Evolutionary conservation across 2,888 invertebrate species (phyloP), one percentile per base, ranked within the genome.

Genomic region (Thecophora atra): DNA sequence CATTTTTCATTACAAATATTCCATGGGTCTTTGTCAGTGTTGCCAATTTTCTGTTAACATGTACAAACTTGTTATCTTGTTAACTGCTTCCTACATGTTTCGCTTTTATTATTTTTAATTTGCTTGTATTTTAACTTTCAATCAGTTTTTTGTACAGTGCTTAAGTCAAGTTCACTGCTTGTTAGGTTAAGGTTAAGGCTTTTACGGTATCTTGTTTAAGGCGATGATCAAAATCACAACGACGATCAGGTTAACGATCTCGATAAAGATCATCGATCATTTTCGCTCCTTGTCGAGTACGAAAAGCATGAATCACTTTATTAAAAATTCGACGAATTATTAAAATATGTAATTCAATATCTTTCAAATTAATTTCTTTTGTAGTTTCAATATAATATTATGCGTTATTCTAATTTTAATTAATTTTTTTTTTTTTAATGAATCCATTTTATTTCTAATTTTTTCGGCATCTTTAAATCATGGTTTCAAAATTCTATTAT

Each of bases 91-190:
- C 21, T 15, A 3, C 13, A 15, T 42, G 19, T 47, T 60, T 60
- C n/a, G 60, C 3, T 64, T 47, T 21, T 7, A 17, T 56, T 26
- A 19, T 15, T 19, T 24, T 56, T 44, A 19, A 4, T 62, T 37
- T 44, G 37, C 8, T 37, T 19, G 42, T 8, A 47, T 24, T 64
- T 58, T 17, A 28, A 58, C 47, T 64, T 56, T 56, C 17, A n/a
- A 26, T 64, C 24, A 21, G 5, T 64, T 47, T 11, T 47, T 24
- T 24, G 5, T 47, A 47, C 24, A 28, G 8, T 28, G 26, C 11
- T 58, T 24, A 62, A 70, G 62, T 70, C 70, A 70, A 70, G 70
- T 70, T 70, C 70, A 70, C 28, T 70, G 62, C 15, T 30, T 70
- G 11, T 47, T 51, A 47, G 62, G 51, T 62, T 62, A 70, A 70